phyloP scores from a whole-genome alignment of 2,888 invertebrate species.

The Thereva unica region DNA sequence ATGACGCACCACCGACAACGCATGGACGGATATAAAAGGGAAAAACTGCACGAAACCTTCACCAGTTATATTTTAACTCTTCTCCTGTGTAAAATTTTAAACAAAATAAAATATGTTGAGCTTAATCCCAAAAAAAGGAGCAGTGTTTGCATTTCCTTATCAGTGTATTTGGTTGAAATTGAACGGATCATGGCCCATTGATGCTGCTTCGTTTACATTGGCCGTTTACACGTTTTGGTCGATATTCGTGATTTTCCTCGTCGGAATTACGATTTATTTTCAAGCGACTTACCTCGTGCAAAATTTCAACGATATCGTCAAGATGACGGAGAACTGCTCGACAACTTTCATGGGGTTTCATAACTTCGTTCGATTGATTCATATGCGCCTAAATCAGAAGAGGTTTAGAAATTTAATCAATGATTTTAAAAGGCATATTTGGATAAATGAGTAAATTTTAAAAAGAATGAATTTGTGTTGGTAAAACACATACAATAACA shows the following conservation, averaged over 20 bases:
- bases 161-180: slow-evolving; percentile 55
- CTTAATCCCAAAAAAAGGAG: slow-evolving; percentile 3
- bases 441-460: slow-evolving; percentile 52
- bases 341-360: slow-evolving; percentile 56
- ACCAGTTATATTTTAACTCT: too few relatives aligned
- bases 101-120: neutral
- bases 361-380: slow-evolving; percentile 54
- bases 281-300: slow-evolving; percentile 51
- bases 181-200: slow-evolving; percentile 55
- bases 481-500: too few relatives aligned
- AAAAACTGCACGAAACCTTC: too few relatives aligned
- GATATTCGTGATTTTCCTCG: slow-evolving; percentile 52
- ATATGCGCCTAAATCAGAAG: slow-evolving; percentile 50
- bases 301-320: slow-evolving; percentile 52
- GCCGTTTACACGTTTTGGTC: slow-evolving; percentile 51
- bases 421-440: slow-evolving; percentile 52
- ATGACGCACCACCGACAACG: too few relatives aligned
- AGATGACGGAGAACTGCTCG: slow-evolving; percentile 56
- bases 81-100: too few relatives aligned
- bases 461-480: neutral
- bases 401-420: slow-evolving; percentile 49
- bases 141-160: slow-evolving; percentile 50
- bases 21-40: too few relatives aligned
- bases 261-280: slow-evolving; percentile 52
- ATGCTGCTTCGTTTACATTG: slow-evolving; percentile 28